phyloP scores from a whole-genome alignment of 1,140 invertebrate genomes.

The Meloidogyne floridensis region DNA sequence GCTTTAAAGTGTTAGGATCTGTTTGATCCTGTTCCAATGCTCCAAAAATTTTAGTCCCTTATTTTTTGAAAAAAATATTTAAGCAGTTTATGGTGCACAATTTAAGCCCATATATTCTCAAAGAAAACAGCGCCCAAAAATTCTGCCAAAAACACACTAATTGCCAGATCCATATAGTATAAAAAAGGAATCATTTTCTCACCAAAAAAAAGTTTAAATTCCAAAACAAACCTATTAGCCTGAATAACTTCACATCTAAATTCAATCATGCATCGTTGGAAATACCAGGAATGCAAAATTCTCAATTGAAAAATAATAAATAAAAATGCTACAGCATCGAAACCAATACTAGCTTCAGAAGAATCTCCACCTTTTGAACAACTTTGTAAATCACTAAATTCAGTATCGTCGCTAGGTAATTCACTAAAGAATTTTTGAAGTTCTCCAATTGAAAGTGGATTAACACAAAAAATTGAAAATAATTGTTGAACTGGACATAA shows the following conservation, averaged over 20 bases:
- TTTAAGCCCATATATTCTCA: no score
- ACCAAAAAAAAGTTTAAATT: conserved; percentile 7
- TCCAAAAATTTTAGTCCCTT: no score
- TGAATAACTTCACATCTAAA: conserved; percentile 65
- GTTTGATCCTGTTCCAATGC: no score
- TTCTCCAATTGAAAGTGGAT: conserved; percentile 23
- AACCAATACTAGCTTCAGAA: conserved; percentile 59
- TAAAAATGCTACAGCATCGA: conserved; percentile 55
- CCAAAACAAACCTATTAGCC: conserved; percentile 49
- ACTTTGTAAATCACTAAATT: neutral
- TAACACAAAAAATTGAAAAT: conserved; percentile 59
- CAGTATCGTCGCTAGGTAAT: neutral
- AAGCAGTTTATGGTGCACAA: no score
- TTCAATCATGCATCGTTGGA: conserved; percentile 65
- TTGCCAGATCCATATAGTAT: no score
- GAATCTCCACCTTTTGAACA: conserved; percentile 16
- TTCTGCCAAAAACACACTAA: no score
- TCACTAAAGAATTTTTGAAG: conserved; percentile 30
- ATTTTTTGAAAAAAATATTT: no score
- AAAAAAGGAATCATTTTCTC: neutral
- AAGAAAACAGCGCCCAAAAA: no score
- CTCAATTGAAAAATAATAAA: conserved; percentile 63
- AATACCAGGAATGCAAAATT: conserved; percentile 61
- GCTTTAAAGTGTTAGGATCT: no score
- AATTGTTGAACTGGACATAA: conserved; percentile 53